Evolutionary conservation across 2,797 vertebrate species (phyloP).

Genomic region (Coregonus suidteri): DNA sequence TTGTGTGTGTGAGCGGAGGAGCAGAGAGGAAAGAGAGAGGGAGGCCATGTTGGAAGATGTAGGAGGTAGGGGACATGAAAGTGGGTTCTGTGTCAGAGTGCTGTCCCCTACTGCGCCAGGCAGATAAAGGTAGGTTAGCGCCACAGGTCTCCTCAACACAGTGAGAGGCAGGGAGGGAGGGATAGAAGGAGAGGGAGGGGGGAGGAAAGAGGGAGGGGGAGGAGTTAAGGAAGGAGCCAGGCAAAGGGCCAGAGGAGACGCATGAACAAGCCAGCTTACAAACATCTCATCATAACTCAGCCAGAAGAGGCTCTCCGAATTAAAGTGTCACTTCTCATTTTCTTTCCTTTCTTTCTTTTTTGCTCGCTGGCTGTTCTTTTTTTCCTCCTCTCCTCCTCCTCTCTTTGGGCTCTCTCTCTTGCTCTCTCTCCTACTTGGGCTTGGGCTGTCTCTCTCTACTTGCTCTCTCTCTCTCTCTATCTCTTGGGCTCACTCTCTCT

Average conservation of each 20-base stretch:
- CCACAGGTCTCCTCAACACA: no score
- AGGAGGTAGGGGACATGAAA: slow-evolving; percentile 67
- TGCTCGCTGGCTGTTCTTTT: background rate
- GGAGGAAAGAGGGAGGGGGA: background rate
- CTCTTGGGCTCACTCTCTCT: background rate
- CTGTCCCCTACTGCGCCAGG: slow-evolving; percentile 54
- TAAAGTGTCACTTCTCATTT: slow-evolving; percentile 86
- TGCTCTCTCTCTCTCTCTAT: slow-evolving; percentile 62
- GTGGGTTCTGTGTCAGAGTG: slow-evolving; percentile 56
- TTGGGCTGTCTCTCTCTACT: slow-evolving; percentile 39
- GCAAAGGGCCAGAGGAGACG: slow-evolving; percentile 73
- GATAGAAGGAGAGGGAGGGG: slow-evolving; percentile 37
- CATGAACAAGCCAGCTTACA: slow-evolving; percentile 78
- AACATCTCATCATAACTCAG: slow-evolving; percentile 83
- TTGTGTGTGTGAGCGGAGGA: slow-evolving; percentile 49
- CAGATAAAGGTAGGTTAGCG: background rate
- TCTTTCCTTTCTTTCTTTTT: slow-evolving; percentile 75
- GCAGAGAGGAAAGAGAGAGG: slow-evolving; percentile 8
- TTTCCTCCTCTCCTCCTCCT: no score
- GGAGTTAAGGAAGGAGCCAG: slow-evolving; percentile 46
- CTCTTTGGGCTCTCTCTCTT: background rate
- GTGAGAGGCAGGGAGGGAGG: background rate
- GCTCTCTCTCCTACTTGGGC: no score
- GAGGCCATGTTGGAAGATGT: slow-evolving; percentile 52
- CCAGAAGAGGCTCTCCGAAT: slow-evolving; percentile 79